Percentiles rank a stretch among this genome's conserved stretches.
phyloP scores from a whole-genome alignment of 2,888 invertebrate species.

The Podotricha telesiphe region DNA sequence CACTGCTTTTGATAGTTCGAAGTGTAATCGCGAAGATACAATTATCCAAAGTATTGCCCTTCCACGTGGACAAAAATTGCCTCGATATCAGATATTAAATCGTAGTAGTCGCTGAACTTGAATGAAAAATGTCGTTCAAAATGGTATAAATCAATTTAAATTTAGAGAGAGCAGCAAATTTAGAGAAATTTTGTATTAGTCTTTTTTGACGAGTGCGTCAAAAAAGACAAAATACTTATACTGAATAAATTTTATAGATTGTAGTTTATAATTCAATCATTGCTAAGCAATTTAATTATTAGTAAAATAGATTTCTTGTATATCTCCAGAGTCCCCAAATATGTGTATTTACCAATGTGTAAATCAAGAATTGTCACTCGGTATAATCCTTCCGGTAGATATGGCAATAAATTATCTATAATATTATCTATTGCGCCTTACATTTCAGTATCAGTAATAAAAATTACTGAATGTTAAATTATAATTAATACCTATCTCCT shows the following conservation, averaged over 20 bases:
- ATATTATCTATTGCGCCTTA: slow-evolving; percentile 5
- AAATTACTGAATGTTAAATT: neutral
- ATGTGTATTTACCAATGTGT: too few relatives aligned
- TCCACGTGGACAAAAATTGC: slow-evolving; percentile 12
- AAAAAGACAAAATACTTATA: too few relatives aligned
- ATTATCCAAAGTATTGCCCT: neutral
- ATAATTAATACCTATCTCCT: slow-evolving; percentile 1
- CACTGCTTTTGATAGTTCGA: neutral
- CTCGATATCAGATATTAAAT: slow-evolving; percentile 15
- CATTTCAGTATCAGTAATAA: neutral
- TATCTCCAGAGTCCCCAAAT: too few relatives aligned
- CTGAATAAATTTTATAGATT: too few relatives aligned
- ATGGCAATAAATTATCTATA: too few relatives aligned
- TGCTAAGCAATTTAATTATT: too few relatives aligned
- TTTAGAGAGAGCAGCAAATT: neutral
- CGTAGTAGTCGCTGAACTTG: slow-evolving; percentile 3
- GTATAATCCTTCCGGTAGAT: too few relatives aligned
- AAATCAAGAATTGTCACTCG: too few relatives aligned
- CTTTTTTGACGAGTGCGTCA: too few relatives aligned
- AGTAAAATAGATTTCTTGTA: too few relatives aligned
- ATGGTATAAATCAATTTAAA: slow-evolving; percentile 8
- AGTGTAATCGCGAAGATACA: neutral
- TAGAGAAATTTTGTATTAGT: too few relatives aligned
- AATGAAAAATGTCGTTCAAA: slow-evolving; percentile 13
- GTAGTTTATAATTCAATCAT: too few relatives aligned